These are phyloP conservation scores for Drosophila tristis DNA, from an alignment of 1,140 invertebrate species.

Conservation along the genomic window DNA sequence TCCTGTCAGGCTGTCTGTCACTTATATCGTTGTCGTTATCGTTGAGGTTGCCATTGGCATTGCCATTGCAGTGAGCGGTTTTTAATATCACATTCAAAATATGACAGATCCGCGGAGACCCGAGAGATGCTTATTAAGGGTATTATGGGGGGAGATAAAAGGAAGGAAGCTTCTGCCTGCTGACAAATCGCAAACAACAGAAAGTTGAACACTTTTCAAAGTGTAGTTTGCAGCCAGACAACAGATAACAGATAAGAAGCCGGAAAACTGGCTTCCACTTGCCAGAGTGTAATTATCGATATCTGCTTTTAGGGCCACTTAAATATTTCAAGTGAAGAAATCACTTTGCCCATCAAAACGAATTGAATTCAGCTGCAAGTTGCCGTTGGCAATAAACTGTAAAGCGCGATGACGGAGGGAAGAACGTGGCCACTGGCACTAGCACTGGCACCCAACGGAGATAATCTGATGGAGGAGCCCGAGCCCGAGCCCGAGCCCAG, in stretches of 20 bases:
- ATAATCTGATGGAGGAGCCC: conserved; percentile 25
- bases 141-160: too few species aligned
- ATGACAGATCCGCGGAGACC: conserved; percentile 9
- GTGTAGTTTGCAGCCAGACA: not conserved
- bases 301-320: conserved; percentile 39
- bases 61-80: conserved; percentile 26
- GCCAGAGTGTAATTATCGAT: conserved; percentile 38
- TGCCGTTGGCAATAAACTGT: conserved; percentile 20
- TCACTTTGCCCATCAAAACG: conserved; percentile 40
- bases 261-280: conserved; percentile 6
- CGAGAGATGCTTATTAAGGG: conserved; percentile 18
- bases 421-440: too few species aligned
- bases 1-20: conserved; percentile 41
- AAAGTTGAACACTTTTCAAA: conserved; percentile 3
- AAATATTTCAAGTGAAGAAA: conserved; percentile 30
- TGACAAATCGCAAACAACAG: conserved; percentile 27
- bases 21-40: not conserved
- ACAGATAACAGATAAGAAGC: conserved; percentile 20
- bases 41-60: conserved; percentile 1
- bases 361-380: conserved; percentile 42
- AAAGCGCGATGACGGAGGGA: conserved; percentile 6
- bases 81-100: conserved; percentile 33
- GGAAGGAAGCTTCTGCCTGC: not conserved
- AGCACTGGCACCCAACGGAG: not conserved
- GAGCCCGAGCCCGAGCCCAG: too few species aligned